A percentile compares a stretch with the other conserved stretches of the same genome.
Evolutionary conservation across 2,888 invertebrate genomes (phyloP).

Genomic region (Amiota communis): DNA sequence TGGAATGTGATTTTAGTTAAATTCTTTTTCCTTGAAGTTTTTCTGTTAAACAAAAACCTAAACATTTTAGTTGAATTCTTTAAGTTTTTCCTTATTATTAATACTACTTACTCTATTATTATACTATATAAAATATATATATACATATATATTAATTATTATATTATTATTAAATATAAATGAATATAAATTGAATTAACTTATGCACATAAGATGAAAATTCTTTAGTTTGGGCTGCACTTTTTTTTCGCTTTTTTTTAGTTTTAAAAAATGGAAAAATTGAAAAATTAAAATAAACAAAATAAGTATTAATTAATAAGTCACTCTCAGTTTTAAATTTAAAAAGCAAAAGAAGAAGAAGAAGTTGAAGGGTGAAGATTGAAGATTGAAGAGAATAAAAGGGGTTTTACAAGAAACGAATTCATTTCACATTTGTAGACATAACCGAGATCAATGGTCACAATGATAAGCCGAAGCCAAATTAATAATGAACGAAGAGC

Average conservation of each 20-base stretch:
- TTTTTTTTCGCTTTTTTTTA: constrained; percentile 47
- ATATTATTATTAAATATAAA: no score
- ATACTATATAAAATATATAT: not conserved
- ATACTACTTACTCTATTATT: constrained; percentile 2
- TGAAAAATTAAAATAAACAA: constrained; percentile 44
- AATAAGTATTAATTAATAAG: not conserved
- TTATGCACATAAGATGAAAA: not conserved
- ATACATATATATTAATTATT: no score
- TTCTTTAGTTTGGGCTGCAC: constrained; percentile 53
- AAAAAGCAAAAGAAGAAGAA: not conserved
- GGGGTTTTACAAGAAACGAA: constrained; percentile 73
- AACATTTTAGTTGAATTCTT: constrained; percentile 24
- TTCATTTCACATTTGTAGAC: constrained; percentile 50
- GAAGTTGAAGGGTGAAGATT: not conserved
- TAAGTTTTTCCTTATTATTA: not conserved
- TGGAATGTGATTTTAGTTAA: constrained; percentile 42
- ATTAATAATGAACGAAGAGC: constrained; percentile 26
- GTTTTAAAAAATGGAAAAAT: not conserved
- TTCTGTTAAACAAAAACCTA: not conserved
- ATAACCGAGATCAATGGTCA: constrained; percentile 61
- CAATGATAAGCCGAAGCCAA: constrained; percentile 27
- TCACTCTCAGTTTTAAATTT: constrained; percentile 7
- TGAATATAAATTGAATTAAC: no score
- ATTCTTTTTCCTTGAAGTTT: constrained; percentile 44
- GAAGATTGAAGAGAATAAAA: not conserved